Conservation (phyloP, 2,113 vertebrate genomes). For the Paedocypris sp. region DNA sequence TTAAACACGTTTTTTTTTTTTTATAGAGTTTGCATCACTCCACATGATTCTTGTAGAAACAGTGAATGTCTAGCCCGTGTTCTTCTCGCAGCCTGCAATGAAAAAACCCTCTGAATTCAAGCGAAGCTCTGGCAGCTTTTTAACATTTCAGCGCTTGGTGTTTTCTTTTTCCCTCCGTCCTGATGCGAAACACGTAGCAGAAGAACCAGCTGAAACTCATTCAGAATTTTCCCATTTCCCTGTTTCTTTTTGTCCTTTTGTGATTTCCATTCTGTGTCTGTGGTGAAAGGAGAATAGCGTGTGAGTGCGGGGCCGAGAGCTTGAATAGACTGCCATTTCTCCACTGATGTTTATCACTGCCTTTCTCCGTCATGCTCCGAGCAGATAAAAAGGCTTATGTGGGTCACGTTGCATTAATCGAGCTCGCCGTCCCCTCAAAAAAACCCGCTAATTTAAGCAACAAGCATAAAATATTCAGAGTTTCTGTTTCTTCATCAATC, state of each 20-base stretch:
- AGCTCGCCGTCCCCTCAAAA: conserved; percentile 41
- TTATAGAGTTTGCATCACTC: too few species aligned
- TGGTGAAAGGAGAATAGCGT: conserved; percentile 34
- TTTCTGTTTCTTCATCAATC: conserved; percentile 38
- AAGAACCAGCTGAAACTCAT: conserved; percentile 23
- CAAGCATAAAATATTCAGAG: conserved; percentile 44
- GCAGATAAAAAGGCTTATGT: conserved; percentile 48
- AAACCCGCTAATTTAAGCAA: conserved; percentile 47
- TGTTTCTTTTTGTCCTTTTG: conserved; percentile 13
- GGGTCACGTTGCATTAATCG: conserved; percentile 55
- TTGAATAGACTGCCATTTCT: conserved; percentile 39
- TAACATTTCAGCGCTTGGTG: background rate
- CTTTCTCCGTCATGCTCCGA: conserved; percentile 34
- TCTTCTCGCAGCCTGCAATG: too few species aligned
- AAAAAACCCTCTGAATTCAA: too few species aligned
- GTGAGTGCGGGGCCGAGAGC: conserved; percentile 40
- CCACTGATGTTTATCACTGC: conserved; percentile 46
- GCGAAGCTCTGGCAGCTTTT: too few species aligned
- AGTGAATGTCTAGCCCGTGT: too few species aligned
- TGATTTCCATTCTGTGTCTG: conserved; percentile 34
- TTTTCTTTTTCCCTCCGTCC: conserved; percentile 1
- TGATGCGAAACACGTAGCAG: conserved; percentile 32
- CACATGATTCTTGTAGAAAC: too few species aligned
- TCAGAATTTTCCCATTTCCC: conserved; percentile 24
- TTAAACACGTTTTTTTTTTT: too few species aligned